Evolutionary conservation across 2,888 invertebrate genomes (phyloP), one percentile per base, ranked within the genome.

Genomic region (Acronicta psi): DNA sequence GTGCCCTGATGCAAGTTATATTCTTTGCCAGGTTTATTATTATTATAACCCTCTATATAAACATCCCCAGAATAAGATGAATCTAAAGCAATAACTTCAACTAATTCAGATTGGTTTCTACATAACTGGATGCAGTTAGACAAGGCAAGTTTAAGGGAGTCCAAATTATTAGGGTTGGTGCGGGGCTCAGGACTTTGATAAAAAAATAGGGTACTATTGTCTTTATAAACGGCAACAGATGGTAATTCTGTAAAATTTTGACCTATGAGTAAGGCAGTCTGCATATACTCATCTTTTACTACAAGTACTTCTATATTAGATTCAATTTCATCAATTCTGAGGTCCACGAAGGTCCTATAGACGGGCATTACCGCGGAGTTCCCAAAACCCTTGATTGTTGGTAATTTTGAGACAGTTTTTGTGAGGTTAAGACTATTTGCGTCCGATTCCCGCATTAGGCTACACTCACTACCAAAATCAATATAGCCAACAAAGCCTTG

Each of bases 391-490:
- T 17, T 29, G 25, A 43, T 43, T 23, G 17, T 3, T 18, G 45
- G 34, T 7, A 45, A 18, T 4, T 20, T 14, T 8, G 18, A 8
- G 0, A 18, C 13, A 18, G 5, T 45, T 45, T 45, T 34, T 0
- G 8, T 2, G 2, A 5, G 14, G 13, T 45, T 34, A 2, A 45
- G 18, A 8, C n/a, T 18, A 9, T 34, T 7, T 14, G 45, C 45
- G n/a, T 34, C 45, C 34, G 16, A 18, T 18, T 45, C 34, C 0
- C 18, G n/a, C 6, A 45, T 34, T 18, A 45, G 18, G n/a, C 45
- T 45, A 29, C 43, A 43, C 29, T 43, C 43, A 6, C 43, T 43
- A 16, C 43, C 43, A 11, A 43, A 43, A 25, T 43, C 43, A 2
- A 43, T 43, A 23, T 11, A 43, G 0, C 29, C 43, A 25, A 29